Evolutionary conservation across 2,113 vertebrate species (phyloP), one percentile per base, ranked within the genome.

Genomic region (Grammomys surdaster): DNA sequence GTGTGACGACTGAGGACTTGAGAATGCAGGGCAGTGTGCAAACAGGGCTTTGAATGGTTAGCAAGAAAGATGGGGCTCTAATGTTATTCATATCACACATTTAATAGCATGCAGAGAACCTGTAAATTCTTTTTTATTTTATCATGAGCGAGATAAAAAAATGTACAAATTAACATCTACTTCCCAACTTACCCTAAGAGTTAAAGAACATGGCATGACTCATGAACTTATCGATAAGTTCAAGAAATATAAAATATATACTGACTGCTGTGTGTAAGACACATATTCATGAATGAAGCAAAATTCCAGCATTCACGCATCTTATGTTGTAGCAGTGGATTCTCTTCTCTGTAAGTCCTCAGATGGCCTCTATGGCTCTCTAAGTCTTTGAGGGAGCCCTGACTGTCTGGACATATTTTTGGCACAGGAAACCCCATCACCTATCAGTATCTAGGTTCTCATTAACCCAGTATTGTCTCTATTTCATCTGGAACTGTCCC

Each of bases 381-480:
- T 36, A 31, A 26, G 13, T 82, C 87, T 92, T 40, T 36, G 16
- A 24, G 12, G 31, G 60, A 87, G 54, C 56, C 77, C 73, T 51
- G 84, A 90, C 93, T 77, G 40, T 92, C 73, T 86, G 51, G 36
- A 43, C 90, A 86, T 20, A 24, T 56, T 95, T 73, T 89, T 96
- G 76, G 95, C 70, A 67, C 48, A 54, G 72, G 80, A 82, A 92
- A 67, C 2, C 51, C 20, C 54, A 40, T 40, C 19, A n/a, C 40
- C 70, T 94, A 95, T 86, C 89, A 67, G 86, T 43, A 72, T 1
- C 54, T 36, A 84, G 56, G 67, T 46, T 48, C 22, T 86, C 31
- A 60, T 26, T 46, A 91, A 90, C 92, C 69, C 85, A 65, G 43
- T 51, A 89, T 91, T 95, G 84, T 89, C 91, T 95, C 14, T 33